Conservation (phyloP, 1,140 invertebrate species). For the Drosophila subobscura region DNA sequence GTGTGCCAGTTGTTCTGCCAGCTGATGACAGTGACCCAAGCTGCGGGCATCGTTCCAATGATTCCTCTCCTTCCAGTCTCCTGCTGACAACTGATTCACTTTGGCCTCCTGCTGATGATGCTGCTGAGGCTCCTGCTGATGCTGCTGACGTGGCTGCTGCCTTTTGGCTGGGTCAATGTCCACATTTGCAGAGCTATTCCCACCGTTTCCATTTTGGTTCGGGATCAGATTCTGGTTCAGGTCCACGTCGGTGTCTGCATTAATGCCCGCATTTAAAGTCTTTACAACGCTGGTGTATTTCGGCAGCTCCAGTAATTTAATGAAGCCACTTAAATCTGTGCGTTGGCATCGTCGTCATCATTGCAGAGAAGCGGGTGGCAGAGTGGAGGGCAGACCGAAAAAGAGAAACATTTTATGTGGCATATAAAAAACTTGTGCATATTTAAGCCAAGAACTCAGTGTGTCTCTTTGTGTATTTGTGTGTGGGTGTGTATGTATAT, state of each 20-base stretch:
- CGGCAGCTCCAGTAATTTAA: slow-evolving; percentile 80
- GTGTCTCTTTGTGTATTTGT: slow-evolving; percentile 21
- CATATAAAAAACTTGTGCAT: slow-evolving; percentile 66
- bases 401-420: slow-evolving; percentile 70
- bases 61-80: slow-evolving; percentile 32
- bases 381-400: slow-evolving; percentile 15
- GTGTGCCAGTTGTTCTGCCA: slow-evolving; percentile 69
- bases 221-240: slow-evolving; percentile 28
- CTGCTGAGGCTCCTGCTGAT: slow-evolving; percentile 20
- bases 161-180: slow-evolving; percentile 56
- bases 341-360: slow-evolving; percentile 46
- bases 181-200: slow-evolving; percentile 29
- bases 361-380: not conserved
- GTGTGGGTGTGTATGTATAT: slow-evolving; percentile 15
- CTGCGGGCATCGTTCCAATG: slow-evolving; percentile 52
- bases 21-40: slow-evolving; percentile 71
- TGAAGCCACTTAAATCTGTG: slow-evolving; percentile 82
- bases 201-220: slow-evolving; percentile 8
- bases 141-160: slow-evolving; percentile 57
- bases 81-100: slow-evolving; percentile 51
- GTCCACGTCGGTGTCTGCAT: slow-evolving; percentile 66
- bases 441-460: slow-evolving; percentile 47
- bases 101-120: slow-evolving; percentile 29
- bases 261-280: slow-evolving; percentile 82
- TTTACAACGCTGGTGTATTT: slow-evolving; percentile 82